Evolutionary conservation across 2,113 vertebrate genomes (phyloP).

Genomic region (Boleophthalmus pectinirostris): DNA sequence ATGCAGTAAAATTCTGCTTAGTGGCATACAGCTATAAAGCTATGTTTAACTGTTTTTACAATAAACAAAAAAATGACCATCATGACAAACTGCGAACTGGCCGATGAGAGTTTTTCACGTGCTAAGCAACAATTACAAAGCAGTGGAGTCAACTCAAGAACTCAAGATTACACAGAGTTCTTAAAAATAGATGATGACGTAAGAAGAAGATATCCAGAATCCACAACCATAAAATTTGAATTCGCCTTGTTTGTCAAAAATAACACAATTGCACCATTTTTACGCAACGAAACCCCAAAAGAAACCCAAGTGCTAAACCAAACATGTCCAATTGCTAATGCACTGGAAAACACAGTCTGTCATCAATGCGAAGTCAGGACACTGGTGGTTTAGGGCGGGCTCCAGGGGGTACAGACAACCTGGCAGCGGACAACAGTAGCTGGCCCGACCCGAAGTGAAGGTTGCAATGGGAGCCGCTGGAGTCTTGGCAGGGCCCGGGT

Average conservation of each 20-base stretch:
- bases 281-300: background rate
- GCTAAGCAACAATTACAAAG: too few relatives aligned
- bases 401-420: conserved; percentile 8
- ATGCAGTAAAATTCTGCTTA: background rate
- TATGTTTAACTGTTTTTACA: too few relatives aligned
- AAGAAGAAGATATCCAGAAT: background rate
- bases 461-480: conserved; percentile 57
- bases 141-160: too few relatives aligned
- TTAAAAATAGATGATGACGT: too few relatives aligned
- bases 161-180: too few relatives aligned
- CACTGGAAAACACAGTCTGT: background rate
- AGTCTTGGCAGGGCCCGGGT: conserved; percentile 57
- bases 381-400: background rate
- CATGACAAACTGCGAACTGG: too few relatives aligned
- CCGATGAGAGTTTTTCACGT: too few relatives aligned
- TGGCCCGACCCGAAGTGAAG: conserved; percentile 33
- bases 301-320: too few relatives aligned
- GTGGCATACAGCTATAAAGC: too few relatives aligned
- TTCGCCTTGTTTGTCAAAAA: too few relatives aligned
- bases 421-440: conserved; percentile 28
- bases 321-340: background rate
- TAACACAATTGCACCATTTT: background rate
- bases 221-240: background rate
- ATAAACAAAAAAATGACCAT: too few relatives aligned
- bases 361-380: background rate